phyloP scores from a whole-genome alignment of 2,113 vertebrate species.

The Oplegnathus fasciatus region DNA sequence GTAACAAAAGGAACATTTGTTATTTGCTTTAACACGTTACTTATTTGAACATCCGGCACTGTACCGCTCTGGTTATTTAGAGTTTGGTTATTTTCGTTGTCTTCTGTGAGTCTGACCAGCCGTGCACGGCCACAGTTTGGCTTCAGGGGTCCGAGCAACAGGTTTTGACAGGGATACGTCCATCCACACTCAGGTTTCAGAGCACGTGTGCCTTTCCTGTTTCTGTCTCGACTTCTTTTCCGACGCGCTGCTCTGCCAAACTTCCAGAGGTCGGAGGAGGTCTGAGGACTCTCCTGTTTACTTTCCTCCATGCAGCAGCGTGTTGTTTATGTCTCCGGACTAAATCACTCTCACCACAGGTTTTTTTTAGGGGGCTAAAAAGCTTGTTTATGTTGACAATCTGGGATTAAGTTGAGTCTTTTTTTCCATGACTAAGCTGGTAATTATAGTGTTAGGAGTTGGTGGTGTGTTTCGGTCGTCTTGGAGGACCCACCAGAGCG shows the following conservation, averaged over 20 bases:
- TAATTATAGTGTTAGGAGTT: constrained; percentile 24
- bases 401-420: background rate
- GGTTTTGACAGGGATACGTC: constrained; percentile 43
- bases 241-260: constrained; percentile 12
- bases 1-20: background rate
- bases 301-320: constrained; percentile 4
- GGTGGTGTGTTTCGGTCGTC: constrained; percentile 33
- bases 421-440: constrained; percentile 24
- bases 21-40: background rate
- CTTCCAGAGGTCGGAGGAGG: constrained; percentile 6
- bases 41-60: background rate
- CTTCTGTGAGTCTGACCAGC: background rate
- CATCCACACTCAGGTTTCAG: constrained; percentile 36
- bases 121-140: background rate
- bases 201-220: constrained; percentile 58
- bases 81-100: background rate
- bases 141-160: background rate
- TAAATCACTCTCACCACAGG: background rate
- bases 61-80: background rate
- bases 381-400: constrained; percentile 26
- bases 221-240: constrained; percentile 60
- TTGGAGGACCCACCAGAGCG: constrained; percentile 41
- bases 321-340: constrained; percentile 11
- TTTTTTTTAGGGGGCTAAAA: background rate
- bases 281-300: constrained; percentile 44